Evolutionary conservation across 2,888 invertebrate genomes (phyloP).

Genomic region (Drosophila sordidapex): DNA sequence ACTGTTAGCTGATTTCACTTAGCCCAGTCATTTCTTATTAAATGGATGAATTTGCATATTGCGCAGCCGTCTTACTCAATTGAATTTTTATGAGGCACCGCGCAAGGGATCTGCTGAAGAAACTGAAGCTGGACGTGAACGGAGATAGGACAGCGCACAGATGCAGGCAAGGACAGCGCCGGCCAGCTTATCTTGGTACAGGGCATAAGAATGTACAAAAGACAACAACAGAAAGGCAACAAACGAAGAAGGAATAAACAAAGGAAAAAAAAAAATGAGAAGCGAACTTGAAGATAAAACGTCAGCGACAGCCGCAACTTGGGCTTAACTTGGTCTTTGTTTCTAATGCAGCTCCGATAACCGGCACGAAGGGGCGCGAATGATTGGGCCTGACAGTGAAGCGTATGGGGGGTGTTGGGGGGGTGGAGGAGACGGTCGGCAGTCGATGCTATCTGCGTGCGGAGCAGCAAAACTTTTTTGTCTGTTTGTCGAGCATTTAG

Average conservation of each 20-base stretch:
- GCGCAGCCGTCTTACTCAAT: slow-evolving; percentile 38
- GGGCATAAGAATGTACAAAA: slow-evolving; percentile 15
- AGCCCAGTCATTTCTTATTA: slow-evolving; percentile 33
- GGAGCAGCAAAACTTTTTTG: slow-evolving; percentile 61
- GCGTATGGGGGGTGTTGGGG: background rate
- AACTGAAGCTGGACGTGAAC: background rate
- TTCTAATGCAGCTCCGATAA: slow-evolving; percentile 55
- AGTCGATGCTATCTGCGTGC: slow-evolving; percentile 52
- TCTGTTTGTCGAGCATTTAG: slow-evolving; percentile 18
- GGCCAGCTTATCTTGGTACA: slow-evolving; percentile 49
- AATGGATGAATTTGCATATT: slow-evolving; percentile 55
- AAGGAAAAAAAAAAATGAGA: background rate
- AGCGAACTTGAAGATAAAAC: slow-evolving; percentile 50
- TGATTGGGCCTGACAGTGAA: background rate
- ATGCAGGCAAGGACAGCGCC: slow-evolving; percentile 12
- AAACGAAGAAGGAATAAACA: background rate
- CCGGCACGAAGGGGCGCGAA: slow-evolving; percentile 2
- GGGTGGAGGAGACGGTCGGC: background rate
- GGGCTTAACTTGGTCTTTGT: slow-evolving; percentile 56
- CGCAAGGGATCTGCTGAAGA: slow-evolving; percentile 11
- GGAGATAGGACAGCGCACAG: background rate
- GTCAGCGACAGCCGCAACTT: slow-evolving; percentile 63
- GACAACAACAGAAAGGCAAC: slow-evolving; percentile 17
- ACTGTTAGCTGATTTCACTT: slow-evolving; percentile 46
- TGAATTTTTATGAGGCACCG: slow-evolving; percentile 60